Conservation (phyloP, 2,797 vertebrate genomes). For the Oceanodroma leucorhoa region DNA sequence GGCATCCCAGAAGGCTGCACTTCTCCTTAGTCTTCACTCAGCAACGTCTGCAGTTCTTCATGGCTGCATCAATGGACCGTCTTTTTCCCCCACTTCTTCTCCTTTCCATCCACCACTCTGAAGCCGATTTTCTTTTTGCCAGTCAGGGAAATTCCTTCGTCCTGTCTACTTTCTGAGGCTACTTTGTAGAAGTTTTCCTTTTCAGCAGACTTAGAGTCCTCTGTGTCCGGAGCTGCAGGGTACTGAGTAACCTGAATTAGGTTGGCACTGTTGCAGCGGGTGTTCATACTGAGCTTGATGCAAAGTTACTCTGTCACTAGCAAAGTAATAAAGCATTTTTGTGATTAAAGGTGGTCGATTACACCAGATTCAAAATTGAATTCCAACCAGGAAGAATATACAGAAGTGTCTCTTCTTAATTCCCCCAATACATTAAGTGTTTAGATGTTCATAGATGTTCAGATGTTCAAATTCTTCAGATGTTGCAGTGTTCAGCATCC, state of each 20-base stretch:
- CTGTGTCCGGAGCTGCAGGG: background rate
- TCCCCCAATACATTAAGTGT: background rate
- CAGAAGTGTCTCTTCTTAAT: background rate
- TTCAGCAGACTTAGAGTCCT: background rate
- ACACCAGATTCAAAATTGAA: background rate
- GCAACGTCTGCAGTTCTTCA: background rate
- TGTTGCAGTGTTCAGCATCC: background rate
- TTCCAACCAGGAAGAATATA: background rate
- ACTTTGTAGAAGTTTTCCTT: background rate
- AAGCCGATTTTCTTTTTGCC: background rate
- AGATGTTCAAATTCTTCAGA: background rate
- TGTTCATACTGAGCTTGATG: background rate
- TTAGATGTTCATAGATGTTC: background rate
- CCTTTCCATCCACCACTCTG: background rate
- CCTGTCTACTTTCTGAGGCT: background rate
- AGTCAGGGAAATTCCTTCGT: background rate
- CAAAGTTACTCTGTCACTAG: background rate
- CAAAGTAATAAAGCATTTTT: background rate
- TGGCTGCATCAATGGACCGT: background rate
- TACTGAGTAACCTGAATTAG: background rate
- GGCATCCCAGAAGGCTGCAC: constrained; percentile 47
- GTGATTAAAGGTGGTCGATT: background rate
- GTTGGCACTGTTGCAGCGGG: background rate
- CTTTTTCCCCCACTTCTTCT: background rate
- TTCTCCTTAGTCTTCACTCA: constrained; percentile 1